Conservation (phyloP, 2,797 vertebrate genomes). For the Percopsis omiscomaycus region DNA sequence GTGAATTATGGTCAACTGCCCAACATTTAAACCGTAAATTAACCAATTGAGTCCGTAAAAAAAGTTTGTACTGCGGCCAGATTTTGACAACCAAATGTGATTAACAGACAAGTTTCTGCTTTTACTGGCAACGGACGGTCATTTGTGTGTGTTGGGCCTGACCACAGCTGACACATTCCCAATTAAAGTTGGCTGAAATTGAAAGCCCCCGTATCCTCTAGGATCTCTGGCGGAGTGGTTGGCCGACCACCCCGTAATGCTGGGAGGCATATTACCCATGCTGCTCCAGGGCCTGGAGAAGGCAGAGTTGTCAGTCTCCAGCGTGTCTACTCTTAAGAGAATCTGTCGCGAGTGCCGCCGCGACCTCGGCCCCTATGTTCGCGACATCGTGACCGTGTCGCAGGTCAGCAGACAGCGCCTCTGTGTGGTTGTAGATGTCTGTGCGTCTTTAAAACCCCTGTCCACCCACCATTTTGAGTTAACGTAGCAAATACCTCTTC, state of each 20-base stretch:
- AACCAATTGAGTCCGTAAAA: too few species aligned
- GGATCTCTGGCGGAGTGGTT: conserved; percentile 97
- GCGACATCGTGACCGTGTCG: conserved; percentile 90
- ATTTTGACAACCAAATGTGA: too few species aligned
- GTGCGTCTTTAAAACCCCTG: background rate
- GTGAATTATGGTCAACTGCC: too few species aligned
- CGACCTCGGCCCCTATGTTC: conserved; percentile 86
- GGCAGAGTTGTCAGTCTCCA: conserved; percentile 92
- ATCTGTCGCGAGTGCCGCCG: conserved; percentile 96
- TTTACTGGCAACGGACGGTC: too few species aligned
- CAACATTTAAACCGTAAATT: too few species aligned
- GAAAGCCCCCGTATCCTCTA: conserved; percentile 43
- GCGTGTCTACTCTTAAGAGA: conserved; percentile 95
- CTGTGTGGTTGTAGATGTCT: background rate
- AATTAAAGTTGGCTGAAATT: background rate
- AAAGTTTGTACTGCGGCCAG: too few species aligned
- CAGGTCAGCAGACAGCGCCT: conserved; percentile 65
- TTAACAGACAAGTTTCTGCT: too few species aligned
- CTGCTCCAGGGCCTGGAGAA: conserved; percentile 92
- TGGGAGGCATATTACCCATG: conserved; percentile 89
- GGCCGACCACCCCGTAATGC: conserved; percentile 95
- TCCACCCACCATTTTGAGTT: too few species aligned
- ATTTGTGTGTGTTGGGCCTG: background rate
- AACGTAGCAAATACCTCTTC: too few species aligned
- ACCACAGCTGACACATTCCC: background rate